These are phyloP conservation scores for Oreochromis aureus DNA, from an alignment of 2,113 vertebrate genomes.

Conservation along the genomic window DNA sequence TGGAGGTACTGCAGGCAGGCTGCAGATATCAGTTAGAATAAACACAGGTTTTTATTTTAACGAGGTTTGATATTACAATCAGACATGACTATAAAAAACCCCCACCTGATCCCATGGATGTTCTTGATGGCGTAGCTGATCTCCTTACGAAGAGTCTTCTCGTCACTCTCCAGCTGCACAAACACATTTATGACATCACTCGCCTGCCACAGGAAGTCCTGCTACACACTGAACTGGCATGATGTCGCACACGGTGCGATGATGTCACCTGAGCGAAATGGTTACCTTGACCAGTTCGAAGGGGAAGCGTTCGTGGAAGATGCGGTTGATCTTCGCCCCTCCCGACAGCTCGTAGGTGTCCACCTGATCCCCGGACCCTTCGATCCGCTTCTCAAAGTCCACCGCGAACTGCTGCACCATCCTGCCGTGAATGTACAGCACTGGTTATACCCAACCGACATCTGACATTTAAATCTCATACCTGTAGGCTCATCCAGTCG, in stretches of 20 bases:
- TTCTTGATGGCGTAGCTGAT: slow-evolving; percentile 97
- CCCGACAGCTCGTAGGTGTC: slow-evolving; percentile 93
- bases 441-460: neutral
- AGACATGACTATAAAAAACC: neutral
- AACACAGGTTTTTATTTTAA: neutral
- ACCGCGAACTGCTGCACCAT: slow-evolving; percentile 98
- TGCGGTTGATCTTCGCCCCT: slow-evolving; percentile 90
- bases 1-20: neutral
- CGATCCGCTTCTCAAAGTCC: slow-evolving; percentile 95
- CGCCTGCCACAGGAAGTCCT: neutral
- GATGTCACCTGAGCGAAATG: neutral
- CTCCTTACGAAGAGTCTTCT: slow-evolving; percentile 88
- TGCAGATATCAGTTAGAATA: neutral
- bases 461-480: neutral
- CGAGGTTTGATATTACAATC: neutral
- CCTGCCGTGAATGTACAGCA: slow-evolving; percentile 56
- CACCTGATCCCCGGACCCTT: slow-evolving; percentile 94
- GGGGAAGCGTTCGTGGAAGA: slow-evolving; percentile 94
- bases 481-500: neutral
- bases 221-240: neutral
- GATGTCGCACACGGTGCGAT: neutral
- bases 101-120: slow-evolving; percentile 90
- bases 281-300: slow-evolving; percentile 94
- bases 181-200: neutral
- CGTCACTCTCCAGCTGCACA: slow-evolving; percentile 59